These are phyloP conservation scores for Heliconius hewitsoni DNA, from an alignment of 1,140 invertebrate genomes.

Conservation along the genomic window DNA sequence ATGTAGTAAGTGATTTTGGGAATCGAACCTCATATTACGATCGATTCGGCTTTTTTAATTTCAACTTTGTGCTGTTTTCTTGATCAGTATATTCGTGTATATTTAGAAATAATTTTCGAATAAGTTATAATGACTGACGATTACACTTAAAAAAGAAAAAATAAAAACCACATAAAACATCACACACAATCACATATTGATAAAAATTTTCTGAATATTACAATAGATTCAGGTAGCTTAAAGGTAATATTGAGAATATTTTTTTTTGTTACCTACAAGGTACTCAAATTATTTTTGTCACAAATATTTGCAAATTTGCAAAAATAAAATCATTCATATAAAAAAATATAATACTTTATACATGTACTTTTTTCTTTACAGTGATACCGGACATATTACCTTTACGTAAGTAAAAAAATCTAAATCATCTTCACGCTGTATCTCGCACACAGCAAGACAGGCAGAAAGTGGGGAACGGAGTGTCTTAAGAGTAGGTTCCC, in stretches of 20 bases:
- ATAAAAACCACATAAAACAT: not conserved
- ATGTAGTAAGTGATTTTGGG: slow-evolving; percentile 48
- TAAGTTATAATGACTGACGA: not conserved
- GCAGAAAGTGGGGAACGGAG: too few species aligned
- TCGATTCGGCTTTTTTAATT: not conserved
- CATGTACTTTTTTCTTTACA: slow-evolving; percentile 34
- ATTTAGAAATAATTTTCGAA: not conserved
- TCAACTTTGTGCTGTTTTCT: slow-evolving; percentile 8
- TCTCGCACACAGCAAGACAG: too few species aligned
- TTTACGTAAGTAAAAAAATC: slow-evolving; percentile 39
- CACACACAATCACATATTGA: not conserved
- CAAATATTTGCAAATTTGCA: not conserved
- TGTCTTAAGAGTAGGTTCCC: too few species aligned
- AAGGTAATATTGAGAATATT: too few species aligned
- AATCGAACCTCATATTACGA: not conserved
- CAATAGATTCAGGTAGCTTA: too few species aligned
- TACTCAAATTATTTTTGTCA: too few species aligned
- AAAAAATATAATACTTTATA: not conserved
- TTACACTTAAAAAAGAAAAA: too few species aligned
- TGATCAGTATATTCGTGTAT: not conserved
- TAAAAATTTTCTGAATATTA: too few species aligned
- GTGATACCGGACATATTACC: slow-evolving; percentile 30
- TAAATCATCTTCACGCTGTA: too few species aligned
- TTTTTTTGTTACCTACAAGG: too few species aligned
- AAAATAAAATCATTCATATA: not conserved